phyloP scores from a whole-genome alignment of 2,113 vertebrate genomes.

The Apaloderma vittatum region DNA sequence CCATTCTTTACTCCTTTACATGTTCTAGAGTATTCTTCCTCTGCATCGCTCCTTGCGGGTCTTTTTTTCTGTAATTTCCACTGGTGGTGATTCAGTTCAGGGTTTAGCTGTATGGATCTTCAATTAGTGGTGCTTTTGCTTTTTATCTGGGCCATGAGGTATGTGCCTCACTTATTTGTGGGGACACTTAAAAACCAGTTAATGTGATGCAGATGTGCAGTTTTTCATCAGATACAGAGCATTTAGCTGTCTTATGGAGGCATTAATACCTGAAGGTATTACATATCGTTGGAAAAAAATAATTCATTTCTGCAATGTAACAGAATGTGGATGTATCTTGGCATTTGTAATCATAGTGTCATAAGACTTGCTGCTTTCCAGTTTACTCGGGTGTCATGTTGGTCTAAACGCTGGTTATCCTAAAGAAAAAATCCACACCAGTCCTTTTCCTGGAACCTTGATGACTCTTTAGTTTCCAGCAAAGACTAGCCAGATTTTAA shows the following conservation, averaged over 20 bases:
- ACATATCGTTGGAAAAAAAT: not conserved
- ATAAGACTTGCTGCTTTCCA: not conserved
- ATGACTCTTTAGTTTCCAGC: not conserved
- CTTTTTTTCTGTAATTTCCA: constrained; percentile 1
- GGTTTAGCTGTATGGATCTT: not conserved
- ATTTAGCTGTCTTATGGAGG: not conserved
- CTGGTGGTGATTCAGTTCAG: not conserved
- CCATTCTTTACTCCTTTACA: not conserved
- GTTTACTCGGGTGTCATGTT: not conserved
- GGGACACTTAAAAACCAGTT: not conserved
- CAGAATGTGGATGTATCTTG: not conserved
- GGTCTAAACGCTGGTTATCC: not conserved
- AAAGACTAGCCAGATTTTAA: not conserved
- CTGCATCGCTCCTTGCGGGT: not conserved
- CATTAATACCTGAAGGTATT: constrained; percentile 1
- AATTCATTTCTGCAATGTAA: not conserved
- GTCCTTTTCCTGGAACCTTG: not conserved
- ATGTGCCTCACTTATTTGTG: not conserved
- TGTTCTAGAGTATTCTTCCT: not conserved
- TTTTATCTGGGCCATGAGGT: not conserved
- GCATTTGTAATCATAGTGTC: not conserved
- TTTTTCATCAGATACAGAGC: not conserved
- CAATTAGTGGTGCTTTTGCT: not conserved
- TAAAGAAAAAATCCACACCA: not conserved
- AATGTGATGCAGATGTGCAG: not conserved